Base-by-base conservation (phyloP, 1,140 invertebrate species). In the Dendrolimus kikuchii region DNA sequence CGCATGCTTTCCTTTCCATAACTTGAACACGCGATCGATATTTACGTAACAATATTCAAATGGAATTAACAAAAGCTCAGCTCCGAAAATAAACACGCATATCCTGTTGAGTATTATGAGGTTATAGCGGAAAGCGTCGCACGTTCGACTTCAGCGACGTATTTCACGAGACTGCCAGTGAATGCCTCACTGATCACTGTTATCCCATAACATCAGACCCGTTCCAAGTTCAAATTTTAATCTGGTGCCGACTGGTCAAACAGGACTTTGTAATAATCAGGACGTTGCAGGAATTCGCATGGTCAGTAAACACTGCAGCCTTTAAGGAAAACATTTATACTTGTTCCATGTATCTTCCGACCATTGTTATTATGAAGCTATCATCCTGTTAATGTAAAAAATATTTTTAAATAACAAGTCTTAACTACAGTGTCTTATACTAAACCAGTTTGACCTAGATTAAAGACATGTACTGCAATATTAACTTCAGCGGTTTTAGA, bases 41-140 rank as follows among this genome's bases (percentile, higher is more conserved):
- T 78, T 81, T 71, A 79, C 66, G 74, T 76, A 78, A 81, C 64
- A 47, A 48, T 66, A 65, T 67, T 55, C 60, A 65, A 66, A 63
- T 67, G 58, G 74, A 81, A 68, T 49, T 50, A 68, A 74, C 73
- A 71, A 78, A 75, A 75, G 77, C 51, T 71, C 52, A 46, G 58
- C 44, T 68, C 73, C 66, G 55, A 68, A 81, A 81, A 81, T 81
- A 81, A 75, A 68, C 71, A 51, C 57, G 53, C 53, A 64, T 67
- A 71, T 77, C 77, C 73, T 73, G 72, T 68, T 40, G 52, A 65
- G 62, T 66, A 36, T 48, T 62, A 68, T 59, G 70, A 69, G 57
- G 62, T 56, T 61, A 56, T 46, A 55, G 47, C 64, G 60, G 54
- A 49, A 52, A 52, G 58, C 60, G 62, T 57, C 59, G 47, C 60